These are phyloP conservation scores for Toxotes jaculatrix DNA, from an alignment of 2,113 vertebrate species.

Conservation along the genomic window DNA sequence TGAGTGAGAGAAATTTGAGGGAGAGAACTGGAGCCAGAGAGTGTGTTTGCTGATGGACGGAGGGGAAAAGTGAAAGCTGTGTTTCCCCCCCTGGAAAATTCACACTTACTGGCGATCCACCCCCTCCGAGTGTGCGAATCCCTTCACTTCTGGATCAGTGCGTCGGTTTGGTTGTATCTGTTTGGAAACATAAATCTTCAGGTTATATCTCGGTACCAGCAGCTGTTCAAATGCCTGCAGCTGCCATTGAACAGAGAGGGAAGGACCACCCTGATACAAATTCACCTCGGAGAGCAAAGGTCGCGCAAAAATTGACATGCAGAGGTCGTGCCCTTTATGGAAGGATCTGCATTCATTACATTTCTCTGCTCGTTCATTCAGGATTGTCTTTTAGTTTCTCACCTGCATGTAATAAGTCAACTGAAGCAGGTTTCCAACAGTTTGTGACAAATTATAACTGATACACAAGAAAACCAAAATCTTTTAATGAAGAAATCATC, in stretches of 20 bases:
- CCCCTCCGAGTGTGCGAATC: constrained; percentile 6
- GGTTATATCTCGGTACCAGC: not conserved
- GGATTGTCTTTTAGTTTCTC: not conserved
- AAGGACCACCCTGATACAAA: constrained; percentile 2
- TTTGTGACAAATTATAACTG: not conserved
- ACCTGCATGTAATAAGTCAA: not conserved
- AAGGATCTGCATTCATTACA: not conserved
- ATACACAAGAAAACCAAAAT: too few relatives aligned
- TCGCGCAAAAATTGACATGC: not conserved
- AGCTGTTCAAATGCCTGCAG: not conserved
- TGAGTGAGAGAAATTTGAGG: not conserved
- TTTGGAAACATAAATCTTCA: constrained; percentile 19
- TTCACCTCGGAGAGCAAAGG: constrained; percentile 23
- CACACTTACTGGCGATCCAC: constrained; percentile 5
- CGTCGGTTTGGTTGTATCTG: constrained; percentile 15
- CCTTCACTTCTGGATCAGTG: constrained; percentile 15
- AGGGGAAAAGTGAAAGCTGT: constrained; percentile 11
- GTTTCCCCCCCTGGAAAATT: constrained; percentile 38
- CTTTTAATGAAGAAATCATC: too few relatives aligned
- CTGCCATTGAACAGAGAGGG: not conserved
- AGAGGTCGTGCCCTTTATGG: not conserved
- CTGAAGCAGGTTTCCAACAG: not conserved
- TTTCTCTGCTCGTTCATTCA: too few relatives aligned
- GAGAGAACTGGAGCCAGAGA: not conserved
- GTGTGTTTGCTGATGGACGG: constrained; percentile 24